A percentile compares a stretch with the other conserved stretches of the same genome.
Evolutionary conservation across 2,888 invertebrate genomes (phyloP).

Genomic region (Stictocephala bisonia): DNA sequence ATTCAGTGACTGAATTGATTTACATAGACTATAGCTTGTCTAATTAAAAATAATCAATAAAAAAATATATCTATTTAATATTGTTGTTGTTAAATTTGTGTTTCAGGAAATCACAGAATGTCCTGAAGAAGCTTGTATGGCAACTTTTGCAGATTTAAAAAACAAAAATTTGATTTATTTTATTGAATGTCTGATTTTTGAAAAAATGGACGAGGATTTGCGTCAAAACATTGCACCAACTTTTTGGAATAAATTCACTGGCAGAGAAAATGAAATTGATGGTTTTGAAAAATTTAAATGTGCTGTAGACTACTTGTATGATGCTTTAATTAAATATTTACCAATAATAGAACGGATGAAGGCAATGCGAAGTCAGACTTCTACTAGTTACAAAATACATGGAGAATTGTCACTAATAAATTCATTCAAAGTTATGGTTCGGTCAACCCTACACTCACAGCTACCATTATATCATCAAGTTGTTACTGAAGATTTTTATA

Average conservation of each 20-base stretch:
- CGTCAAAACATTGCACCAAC: slow-evolving; percentile 71
- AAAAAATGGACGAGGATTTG: slow-evolving; percentile 71
- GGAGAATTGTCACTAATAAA: slow-evolving; percentile 69
- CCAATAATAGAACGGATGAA: slow-evolving; percentile 70
- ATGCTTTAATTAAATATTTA: slow-evolving; percentile 69
- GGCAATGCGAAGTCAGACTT: slow-evolving; percentile 66
- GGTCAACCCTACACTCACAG: slow-evolving; percentile 76
- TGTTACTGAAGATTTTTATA: slow-evolving; percentile 80
- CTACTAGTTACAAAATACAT: slow-evolving; percentile 67
- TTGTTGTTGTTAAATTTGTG: slow-evolving; percentile 29
- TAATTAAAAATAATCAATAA: no score
- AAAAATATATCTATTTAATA: background rate
- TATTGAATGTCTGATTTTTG: slow-evolving; percentile 65
- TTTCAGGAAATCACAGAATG: slow-evolving; percentile 55
- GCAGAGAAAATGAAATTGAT: slow-evolving; percentile 60
- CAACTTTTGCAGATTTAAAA: slow-evolving; percentile 62
- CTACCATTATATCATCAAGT: slow-evolving; percentile 76
- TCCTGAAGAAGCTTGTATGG: slow-evolving; percentile 63
- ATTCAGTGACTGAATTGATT: no score
- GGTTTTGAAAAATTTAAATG: slow-evolving; percentile 75
- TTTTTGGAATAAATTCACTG: slow-evolving; percentile 74
- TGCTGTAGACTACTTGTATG: slow-evolving; percentile 75
- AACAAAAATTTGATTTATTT: slow-evolving; percentile 61
- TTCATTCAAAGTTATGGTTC: slow-evolving; percentile 74
- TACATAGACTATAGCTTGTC: no score